Evolutionary conservation across 2,797 vertebrate genomes (phyloP), one percentile per base, ranked within the genome.

Genomic region (Poeciliopsis turneri): DNA sequence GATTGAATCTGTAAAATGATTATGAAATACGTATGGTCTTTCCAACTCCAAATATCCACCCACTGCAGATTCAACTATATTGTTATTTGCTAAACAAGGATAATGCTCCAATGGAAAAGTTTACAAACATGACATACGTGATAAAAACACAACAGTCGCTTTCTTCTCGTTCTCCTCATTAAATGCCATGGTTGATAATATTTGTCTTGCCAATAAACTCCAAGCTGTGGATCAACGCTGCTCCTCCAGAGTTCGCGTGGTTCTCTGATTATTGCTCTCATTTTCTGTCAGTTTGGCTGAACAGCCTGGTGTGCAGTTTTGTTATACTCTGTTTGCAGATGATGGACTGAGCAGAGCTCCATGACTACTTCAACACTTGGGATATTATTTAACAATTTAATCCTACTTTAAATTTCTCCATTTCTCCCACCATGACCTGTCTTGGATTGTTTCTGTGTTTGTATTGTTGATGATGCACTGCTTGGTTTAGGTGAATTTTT

Each of bases 371-470:
- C 12, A 28, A 6, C 12, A 25, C 9, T 30, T 30, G 4, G 12
- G 5, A 59, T 59, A 2, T 30, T 59, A 59, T 30, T 59, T 59
- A 59, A 59, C 23, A 16, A 30, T 59, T 12, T 49, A 49, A 49
- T 20, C n/a, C 55, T 57, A 1, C 55, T 57, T 28, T 28, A 57
- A 28, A 57, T 57, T 28, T 57, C 11, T 28, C n/a, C 55, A 57
- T 28, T 57, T 13, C 10, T 57, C 55, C 28, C 25, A 10, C 11
- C 3, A n/a, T 57, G 55, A 28, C 11, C 55, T 28, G 57, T 97
- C 96, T 97, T 53, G 51, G 51, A 53, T 25, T 25, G 51, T 25
- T 53, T 25, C 8, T 53, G 23, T 53, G 51, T 53, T 53, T 53
- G 51, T 25, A 53, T 25, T 25, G 23, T 53, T 53, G 51, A 53